Evolutionary conservation across 2,888 invertebrate species (phyloP).

Genomic region (Drosophila pseudotakahashii): DNA sequence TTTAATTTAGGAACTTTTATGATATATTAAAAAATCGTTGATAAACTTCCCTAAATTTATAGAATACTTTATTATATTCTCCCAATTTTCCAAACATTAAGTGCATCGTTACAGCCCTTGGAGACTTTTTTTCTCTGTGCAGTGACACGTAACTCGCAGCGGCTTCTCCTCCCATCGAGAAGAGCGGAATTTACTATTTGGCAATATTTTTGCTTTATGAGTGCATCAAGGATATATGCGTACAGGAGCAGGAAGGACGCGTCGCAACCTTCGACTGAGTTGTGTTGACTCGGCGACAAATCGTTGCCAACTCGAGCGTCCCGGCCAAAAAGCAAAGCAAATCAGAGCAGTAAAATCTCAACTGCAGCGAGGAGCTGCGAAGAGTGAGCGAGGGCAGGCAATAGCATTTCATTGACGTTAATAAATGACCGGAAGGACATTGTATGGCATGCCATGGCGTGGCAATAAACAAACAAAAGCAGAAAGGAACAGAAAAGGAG

Average conservation of each 20-base stretch:
- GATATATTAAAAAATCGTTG: too few species aligned
- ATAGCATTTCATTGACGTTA: constrained; percentile 74
- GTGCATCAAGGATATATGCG: constrained; percentile 38
- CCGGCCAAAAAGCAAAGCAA: constrained; percentile 53
- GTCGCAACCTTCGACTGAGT: constrained; percentile 56
- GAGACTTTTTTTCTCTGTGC: neutral
- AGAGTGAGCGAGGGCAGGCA: constrained; percentile 40
- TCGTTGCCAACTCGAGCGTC: constrained; percentile 69
- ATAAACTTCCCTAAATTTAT: too few species aligned
- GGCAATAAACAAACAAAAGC: constrained; percentile 72
- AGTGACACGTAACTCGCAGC: neutral
- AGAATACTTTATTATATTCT: too few species aligned
- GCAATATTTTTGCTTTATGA: constrained; percentile 53
- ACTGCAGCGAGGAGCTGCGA: neutral
- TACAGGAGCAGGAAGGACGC: constrained; percentile 31
- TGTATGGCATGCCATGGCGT: constrained; percentile 73
- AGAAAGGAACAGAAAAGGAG: constrained; percentile 36
- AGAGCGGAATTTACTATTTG: constrained; percentile 36
- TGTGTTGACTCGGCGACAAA: constrained; percentile 77
- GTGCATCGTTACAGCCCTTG: too few species aligned
- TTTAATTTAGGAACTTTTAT: too few species aligned
- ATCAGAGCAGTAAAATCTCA: constrained; percentile 41
- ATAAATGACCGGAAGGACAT: constrained; percentile 80
- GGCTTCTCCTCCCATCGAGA: constrained; percentile 13
- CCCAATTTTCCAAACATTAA: too few species aligned